Evolutionary conservation across 2,888 invertebrate genomes (phyloP).

Genomic region (Neoitamus cyanurus): DNA sequence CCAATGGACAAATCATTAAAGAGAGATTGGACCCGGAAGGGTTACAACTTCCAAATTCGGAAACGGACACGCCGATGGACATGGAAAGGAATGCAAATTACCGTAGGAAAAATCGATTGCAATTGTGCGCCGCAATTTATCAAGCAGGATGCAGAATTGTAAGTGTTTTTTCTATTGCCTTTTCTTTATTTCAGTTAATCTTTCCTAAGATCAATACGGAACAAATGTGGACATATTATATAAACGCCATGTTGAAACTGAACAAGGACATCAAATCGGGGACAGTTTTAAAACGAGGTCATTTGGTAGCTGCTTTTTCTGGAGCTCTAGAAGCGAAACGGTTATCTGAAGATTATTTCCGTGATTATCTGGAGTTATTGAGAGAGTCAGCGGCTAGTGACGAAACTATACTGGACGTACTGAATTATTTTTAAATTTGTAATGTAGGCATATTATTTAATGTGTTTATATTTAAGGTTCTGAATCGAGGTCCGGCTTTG

Average conservation of each 20-base stretch:
- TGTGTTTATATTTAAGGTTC: conserved; percentile 53
- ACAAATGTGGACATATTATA: conserved; percentile 70
- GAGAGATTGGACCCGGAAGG: not conserved
- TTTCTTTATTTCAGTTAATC: not conserved
- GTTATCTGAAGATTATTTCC: conserved; percentile 68
- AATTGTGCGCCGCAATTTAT: conserved; percentile 68
- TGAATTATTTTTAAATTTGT: not conserved
- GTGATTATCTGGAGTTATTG: conserved; percentile 64
- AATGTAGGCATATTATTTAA: not conserved
- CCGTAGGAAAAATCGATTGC: conserved; percentile 64
- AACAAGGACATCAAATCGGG: conserved; percentile 67
- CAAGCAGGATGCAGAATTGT: conserved; percentile 67
- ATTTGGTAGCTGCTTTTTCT: conserved; percentile 68
- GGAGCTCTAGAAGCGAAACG: conserved; percentile 67
- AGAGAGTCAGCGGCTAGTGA: conserved; percentile 52
- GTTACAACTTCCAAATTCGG: not conserved
- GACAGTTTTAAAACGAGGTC: conserved; percentile 67
- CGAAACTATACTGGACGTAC: conserved; percentile 48
- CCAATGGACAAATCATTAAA: conserved; percentile 57
- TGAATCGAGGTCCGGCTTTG: conserved; percentile 61
- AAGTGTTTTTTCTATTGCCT: conserved; percentile 9
- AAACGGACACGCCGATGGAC: not conserved
- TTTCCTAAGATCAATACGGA: conserved; percentile 64
- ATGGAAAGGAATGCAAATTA: not conserved
- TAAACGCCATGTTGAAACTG: conserved; percentile 70